Percentiles rank a stretch among this genome's conserved stretches.
Conservation (phyloP, 2,113 vertebrate species). For the Chlamydotis undulata region DNA sequence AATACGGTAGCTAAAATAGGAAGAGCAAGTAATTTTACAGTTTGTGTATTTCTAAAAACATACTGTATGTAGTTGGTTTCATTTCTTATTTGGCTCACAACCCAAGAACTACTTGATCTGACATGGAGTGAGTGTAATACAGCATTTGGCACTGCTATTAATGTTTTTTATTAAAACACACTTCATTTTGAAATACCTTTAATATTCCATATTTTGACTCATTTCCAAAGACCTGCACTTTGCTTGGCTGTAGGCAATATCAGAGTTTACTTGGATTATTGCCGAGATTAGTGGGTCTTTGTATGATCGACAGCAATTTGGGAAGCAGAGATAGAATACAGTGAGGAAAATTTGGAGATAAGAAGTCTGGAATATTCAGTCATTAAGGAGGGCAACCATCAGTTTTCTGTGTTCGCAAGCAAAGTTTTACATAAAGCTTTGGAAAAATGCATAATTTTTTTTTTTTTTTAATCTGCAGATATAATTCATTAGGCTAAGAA, state of each 20-base stretch:
- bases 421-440: neutral
- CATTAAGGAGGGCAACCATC: neutral
- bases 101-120: neutral
- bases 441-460: neutral
- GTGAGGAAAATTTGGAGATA: neutral
- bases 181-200: neutral
- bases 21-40: neutral
- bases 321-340: neutral
- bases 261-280: neutral
- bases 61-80: neutral
- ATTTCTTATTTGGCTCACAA: neutral
- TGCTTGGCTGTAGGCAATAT: constrained; percentile 1
- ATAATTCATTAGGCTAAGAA: neutral
- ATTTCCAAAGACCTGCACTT: neutral
- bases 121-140: neutral
- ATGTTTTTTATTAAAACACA: neutral
- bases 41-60: neutral
- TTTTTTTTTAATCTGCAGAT: neutral
- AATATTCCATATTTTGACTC: neutral
- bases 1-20: neutral
- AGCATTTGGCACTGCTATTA: neutral
- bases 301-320: neutral
- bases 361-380: neutral
- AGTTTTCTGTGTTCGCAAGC: neutral
- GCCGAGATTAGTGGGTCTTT: neutral